Evolutionary conservation across 1,140 invertebrate species (phyloP).

Genomic region (Macrobrachium rosenbergii): DNA sequence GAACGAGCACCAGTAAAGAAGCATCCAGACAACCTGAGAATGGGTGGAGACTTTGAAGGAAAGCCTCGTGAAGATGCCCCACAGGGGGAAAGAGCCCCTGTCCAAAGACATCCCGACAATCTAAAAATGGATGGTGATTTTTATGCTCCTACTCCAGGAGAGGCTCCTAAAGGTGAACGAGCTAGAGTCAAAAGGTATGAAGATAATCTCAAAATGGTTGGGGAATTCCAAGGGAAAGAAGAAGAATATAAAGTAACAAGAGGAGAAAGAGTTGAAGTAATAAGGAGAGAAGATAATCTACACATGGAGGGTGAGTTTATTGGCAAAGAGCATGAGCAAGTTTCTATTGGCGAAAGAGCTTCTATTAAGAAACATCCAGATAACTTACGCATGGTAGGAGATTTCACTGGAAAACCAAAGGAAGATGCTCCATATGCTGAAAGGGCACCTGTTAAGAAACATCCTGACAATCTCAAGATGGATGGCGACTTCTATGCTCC

Average conservation of each 20-base stretch:
- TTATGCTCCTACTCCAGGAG: background rate
- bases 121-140: slow-evolving; percentile 14
- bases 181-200: slow-evolving; percentile 69
- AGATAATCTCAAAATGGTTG: slow-evolving; percentile 76
- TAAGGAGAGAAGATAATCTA: slow-evolving; percentile 74
- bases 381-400: too few relatives aligned
- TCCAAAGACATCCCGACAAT: slow-evolving; percentile 23
- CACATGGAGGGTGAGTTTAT: slow-evolving; percentile 74
- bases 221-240: slow-evolving; percentile 72
- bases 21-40: slow-evolving; percentile 54
- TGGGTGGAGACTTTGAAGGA: slow-evolving; percentile 66
- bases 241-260: slow-evolving; percentile 19
- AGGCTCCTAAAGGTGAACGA: slow-evolving; percentile 32
- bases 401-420: too few relatives aligned
- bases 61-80: slow-evolving; percentile 29
- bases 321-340: slow-evolving; percentile 10
- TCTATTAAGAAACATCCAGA: slow-evolving; percentile 68
- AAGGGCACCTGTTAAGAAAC: too few relatives aligned
- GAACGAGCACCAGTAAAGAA: slow-evolving; percentile 48
- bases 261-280: slow-evolving; percentile 71
- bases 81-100: slow-evolving; percentile 13
- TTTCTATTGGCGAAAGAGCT: slow-evolving; percentile 50
- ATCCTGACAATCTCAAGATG: too few relatives aligned
- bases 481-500: too few relatives aligned
- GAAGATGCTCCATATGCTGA: too few relatives aligned